Evolutionary conservation across 2,888 invertebrate species (phyloP).

Genomic region (Drosophila lutescens): DNA sequence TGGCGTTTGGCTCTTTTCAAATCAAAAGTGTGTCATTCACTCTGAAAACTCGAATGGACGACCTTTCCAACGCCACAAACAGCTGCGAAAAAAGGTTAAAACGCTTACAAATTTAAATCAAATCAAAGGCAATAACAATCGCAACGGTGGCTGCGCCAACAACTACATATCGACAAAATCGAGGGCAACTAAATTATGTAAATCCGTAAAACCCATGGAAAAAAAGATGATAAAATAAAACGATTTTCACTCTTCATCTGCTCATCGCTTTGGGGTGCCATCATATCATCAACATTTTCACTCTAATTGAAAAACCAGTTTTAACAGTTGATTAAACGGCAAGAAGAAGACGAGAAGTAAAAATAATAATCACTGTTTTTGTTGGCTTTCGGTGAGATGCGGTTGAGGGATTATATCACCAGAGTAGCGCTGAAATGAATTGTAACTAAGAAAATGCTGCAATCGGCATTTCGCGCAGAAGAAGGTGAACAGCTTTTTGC

Average conservation of each 20-base stretch:
- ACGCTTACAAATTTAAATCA: slow-evolving; percentile 50
- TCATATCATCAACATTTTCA: slow-evolving; percentile 73
- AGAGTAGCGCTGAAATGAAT: slow-evolving; percentile 60
- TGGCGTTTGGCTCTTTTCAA: slow-evolving; percentile 23
- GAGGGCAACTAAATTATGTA: slow-evolving; percentile 77
- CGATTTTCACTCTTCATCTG: slow-evolving; percentile 67
- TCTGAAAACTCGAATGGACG: slow-evolving; percentile 43
- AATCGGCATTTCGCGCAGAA: slow-evolving; percentile 52
- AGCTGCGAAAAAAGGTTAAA: slow-evolving; percentile 42
- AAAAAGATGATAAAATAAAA: slow-evolving; percentile 52
- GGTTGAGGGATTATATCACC: slow-evolving; percentile 67
- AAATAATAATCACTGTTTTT: slow-evolving; percentile 53
- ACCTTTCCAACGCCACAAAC: slow-evolving; percentile 38
- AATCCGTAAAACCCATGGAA: slow-evolving; percentile 51
- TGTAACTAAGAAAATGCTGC: slow-evolving; percentile 60
- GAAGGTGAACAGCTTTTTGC: slow-evolving; percentile 69
- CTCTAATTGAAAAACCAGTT: slow-evolving; percentile 80
- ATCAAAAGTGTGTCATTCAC: slow-evolving; percentile 49
- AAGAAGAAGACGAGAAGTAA: slow-evolving; percentile 49
- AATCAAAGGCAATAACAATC: slow-evolving; percentile 40
- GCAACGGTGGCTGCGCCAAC: slow-evolving; percentile 31
- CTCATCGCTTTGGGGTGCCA: slow-evolving; percentile 51
- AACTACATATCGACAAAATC: slow-evolving; percentile 46
- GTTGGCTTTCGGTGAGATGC: slow-evolving; percentile 35
- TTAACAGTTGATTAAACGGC: slow-evolving; percentile 68